Evolutionary conservation across 2,888 invertebrate species (phyloP).

Genomic region (Drosophila monieri): DNA sequence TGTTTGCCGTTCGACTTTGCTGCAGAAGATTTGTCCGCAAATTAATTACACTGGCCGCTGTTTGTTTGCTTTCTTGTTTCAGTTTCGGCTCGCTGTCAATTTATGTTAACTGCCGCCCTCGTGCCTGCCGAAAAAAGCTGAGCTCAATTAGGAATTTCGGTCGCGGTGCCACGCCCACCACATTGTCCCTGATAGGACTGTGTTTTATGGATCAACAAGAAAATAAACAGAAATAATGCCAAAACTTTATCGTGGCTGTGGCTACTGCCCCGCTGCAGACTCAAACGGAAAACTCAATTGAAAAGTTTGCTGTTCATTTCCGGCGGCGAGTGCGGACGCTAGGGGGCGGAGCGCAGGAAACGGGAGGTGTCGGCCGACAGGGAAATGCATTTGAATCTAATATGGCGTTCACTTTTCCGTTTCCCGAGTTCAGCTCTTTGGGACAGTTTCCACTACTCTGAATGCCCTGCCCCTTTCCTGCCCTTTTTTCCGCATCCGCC

Average conservation of each 20-base stretch:
- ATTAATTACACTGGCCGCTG: slow-evolving; percentile 46
- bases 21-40: slow-evolving; percentile 37
- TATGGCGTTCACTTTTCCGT: slow-evolving; percentile 72
- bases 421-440: slow-evolving; percentile 43
- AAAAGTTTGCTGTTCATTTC: slow-evolving; percentile 76
- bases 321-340: slow-evolving; percentile 44
- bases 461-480: slow-evolving; percentile 12
- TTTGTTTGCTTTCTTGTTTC: slow-evolving; percentile 14
- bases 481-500: background rate
- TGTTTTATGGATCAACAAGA: slow-evolving; percentile 58
- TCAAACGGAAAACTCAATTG: slow-evolving; percentile 76
- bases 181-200: slow-evolving; percentile 8
- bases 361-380: slow-evolving; percentile 66
- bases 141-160: slow-evolving; percentile 50
- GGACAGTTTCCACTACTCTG: slow-evolving; percentile 47
- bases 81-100: slow-evolving; percentile 40
- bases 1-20: slow-evolving; percentile 32
- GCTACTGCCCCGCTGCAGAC: slow-evolving; percentile 28
- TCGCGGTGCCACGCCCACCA: slow-evolving; percentile 10
- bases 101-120: slow-evolving; percentile 47
- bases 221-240: slow-evolving; percentile 70
- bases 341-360: slow-evolving; percentile 37
- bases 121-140: slow-evolving; percentile 22
- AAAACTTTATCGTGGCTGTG: slow-evolving; percentile 56
- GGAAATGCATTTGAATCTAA: slow-evolving; percentile 75